A percentile compares a stretch with the other conserved stretches of the same genome.
Conservation (phyloP, 2,113 vertebrate genomes). For the Glaucidium brasilianum region DNA sequence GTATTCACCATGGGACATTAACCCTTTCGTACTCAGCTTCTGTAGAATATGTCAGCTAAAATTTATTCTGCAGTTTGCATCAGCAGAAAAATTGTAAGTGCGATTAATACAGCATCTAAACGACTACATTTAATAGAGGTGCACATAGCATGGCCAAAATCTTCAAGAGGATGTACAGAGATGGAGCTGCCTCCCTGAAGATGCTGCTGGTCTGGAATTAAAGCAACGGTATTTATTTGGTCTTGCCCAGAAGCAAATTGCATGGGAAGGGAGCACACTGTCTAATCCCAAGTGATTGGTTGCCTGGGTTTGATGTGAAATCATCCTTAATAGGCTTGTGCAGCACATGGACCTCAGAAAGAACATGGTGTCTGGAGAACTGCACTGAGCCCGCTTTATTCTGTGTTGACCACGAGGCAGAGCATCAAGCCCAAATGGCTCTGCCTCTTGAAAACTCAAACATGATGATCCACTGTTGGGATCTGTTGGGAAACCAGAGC, state of each 20-base stretch:
- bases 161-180: neutral
- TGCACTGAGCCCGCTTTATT: neutral
- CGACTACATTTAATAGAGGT: neutral
- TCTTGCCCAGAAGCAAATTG: neutral
- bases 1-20: neutral
- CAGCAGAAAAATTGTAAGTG: neutral
- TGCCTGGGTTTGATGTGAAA: conserved; percentile 20
- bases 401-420: neutral
- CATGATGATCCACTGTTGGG: fast-evolving
- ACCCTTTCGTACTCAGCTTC: neutral
- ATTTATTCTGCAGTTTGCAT: neutral
- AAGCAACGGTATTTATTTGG: neutral
- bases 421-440: neutral
- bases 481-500: neutral
- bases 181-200: neutral
- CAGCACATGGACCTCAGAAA: neutral
- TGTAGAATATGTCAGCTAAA: neutral
- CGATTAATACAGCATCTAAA: neutral
- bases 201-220: neutral
- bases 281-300: neutral
- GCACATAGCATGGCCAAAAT: neutral
- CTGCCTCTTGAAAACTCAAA: neutral
- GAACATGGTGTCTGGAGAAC: neutral
- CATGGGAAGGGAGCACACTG: neutral
- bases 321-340: neutral